A percentile compares a stretch with the other conserved stretches of the same genome.
Conservation (phyloP, 2,888 invertebrate genomes). For the Kryphioiulus occultus region DNA sequence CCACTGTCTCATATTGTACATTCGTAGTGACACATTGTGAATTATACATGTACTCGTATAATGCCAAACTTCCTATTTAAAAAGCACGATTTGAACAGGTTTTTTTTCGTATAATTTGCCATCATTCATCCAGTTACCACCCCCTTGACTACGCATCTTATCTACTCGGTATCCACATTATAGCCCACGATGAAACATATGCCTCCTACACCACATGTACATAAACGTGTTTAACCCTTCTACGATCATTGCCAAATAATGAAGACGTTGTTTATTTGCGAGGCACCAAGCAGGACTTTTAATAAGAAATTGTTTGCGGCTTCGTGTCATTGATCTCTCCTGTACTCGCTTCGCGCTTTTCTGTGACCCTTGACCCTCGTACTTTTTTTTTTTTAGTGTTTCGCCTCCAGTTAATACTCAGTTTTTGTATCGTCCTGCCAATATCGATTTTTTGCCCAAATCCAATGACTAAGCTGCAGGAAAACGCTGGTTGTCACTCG, state of each 20-base stretch:
- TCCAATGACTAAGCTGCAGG: constrained; percentile 1
- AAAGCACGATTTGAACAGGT: constrained; percentile 6
- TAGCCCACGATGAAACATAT: background rate
- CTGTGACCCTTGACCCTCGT: background rate
- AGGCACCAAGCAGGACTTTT: background rate
- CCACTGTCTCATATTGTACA: constrained; percentile 8
- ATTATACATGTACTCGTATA: background rate
- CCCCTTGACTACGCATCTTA: background rate
- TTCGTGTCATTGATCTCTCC: constrained; percentile 24
- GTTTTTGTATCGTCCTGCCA: background rate
- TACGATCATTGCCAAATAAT: constrained; percentile 10
- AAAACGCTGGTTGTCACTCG: constrained; percentile 18
- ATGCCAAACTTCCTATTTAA: constrained; percentile 17
- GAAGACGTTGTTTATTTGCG: constrained; percentile 20
- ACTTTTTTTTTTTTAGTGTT: background rate
- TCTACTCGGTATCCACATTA: background rate
- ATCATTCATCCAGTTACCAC: background rate
- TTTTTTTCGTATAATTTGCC: constrained; percentile 8
- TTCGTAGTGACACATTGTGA: constrained; percentile 35
- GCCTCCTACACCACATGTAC: constrained; percentile 9
- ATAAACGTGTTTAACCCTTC: background rate
- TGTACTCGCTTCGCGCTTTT: background rate
- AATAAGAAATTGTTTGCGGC: background rate
- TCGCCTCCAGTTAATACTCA: background rate
- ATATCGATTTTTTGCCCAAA: background rate